Percentiles rank a stretch among this genome's conserved stretches.
phyloP scores from a whole-genome alignment of 2,113 vertebrate genomes.

The Sylvia atricapilla region DNA sequence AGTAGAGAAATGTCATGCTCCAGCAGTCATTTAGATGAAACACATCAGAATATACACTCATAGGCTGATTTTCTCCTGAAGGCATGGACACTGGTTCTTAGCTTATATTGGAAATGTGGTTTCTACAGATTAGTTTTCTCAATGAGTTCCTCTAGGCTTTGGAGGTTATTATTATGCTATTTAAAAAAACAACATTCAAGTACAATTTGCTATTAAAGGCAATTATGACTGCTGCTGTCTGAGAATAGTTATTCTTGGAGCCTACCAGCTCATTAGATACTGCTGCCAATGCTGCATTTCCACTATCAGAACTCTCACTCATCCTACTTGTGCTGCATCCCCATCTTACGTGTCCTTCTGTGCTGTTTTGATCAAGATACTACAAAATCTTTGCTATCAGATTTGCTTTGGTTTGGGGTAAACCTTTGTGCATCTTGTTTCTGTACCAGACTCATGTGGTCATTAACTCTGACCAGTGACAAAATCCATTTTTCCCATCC shows the following conservation, averaged over 20 bases:
- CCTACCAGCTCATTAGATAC: not conserved
- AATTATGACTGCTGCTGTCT: not conserved
- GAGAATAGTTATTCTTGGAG: not conserved
- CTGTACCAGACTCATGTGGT: not conserved
- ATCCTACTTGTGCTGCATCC: not conserved
- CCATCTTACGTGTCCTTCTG: accelerated
- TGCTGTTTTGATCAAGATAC: accelerated
- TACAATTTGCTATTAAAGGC: not conserved
- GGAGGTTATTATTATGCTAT: not conserved
- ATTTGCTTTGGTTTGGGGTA: not conserved
- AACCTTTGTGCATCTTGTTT: not conserved
- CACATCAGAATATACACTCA: not conserved
- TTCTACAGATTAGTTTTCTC: not conserved
- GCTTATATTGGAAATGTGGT: not conserved
- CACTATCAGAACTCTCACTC: not conserved
- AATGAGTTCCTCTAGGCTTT: not conserved
- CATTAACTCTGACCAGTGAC: not conserved
- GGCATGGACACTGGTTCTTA: not conserved
- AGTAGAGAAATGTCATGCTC: not conserved
- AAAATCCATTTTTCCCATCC: not conserved
- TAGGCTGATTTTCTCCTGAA: not conserved
- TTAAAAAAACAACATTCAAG: not conserved
- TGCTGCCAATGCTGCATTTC: not conserved
- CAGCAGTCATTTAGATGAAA: not conserved
- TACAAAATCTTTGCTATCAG: not conserved